phyloP scores from a whole-genome alignment of 2,797 vertebrate species.

The Melanotaenia parkinsoni region DNA sequence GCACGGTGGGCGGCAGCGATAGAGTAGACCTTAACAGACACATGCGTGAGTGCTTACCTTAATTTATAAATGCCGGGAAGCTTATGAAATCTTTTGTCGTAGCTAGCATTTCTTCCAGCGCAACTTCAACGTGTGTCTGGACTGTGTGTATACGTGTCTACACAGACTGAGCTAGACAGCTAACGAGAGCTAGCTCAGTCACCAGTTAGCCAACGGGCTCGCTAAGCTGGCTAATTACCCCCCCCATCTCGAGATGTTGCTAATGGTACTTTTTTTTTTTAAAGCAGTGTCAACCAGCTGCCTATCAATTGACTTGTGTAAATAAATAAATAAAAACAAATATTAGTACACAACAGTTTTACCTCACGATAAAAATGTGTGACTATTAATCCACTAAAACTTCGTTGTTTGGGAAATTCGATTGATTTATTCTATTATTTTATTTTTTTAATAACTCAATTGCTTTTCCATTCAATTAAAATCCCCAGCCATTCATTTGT shows the following conservation, averaged over 20 bases:
- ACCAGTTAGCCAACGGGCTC: slow-evolving; percentile 50
- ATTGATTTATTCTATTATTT: no score
- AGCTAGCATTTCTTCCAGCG: slow-evolving; percentile 64
- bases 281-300: no score
- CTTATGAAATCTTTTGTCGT: slow-evolving; percentile 24
- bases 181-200: slow-evolving; percentile 44
- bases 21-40: not conserved
- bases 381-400: not conserved
- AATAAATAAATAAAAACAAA: no score
- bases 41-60: slow-evolving; percentile 53
- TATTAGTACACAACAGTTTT: no score
- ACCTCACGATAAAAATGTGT: no score
- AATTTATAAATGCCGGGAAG: slow-evolving; percentile 3
- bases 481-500: no score
- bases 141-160: slow-evolving; percentile 69
- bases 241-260: slow-evolving; percentile 46
- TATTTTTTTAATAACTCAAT: no score
- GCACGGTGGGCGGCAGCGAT: not conserved
- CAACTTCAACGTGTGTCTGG: slow-evolving; percentile 56
- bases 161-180: slow-evolving; percentile 25
- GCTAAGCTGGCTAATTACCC: slow-evolving; percentile 35
- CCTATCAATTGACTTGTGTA: no score
- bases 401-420: no score
- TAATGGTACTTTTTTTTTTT: not conserved
- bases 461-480: no score